Evolutionary conservation across 2,888 invertebrate species (phyloP).

Genomic region (Hipparchia semele): DNA sequence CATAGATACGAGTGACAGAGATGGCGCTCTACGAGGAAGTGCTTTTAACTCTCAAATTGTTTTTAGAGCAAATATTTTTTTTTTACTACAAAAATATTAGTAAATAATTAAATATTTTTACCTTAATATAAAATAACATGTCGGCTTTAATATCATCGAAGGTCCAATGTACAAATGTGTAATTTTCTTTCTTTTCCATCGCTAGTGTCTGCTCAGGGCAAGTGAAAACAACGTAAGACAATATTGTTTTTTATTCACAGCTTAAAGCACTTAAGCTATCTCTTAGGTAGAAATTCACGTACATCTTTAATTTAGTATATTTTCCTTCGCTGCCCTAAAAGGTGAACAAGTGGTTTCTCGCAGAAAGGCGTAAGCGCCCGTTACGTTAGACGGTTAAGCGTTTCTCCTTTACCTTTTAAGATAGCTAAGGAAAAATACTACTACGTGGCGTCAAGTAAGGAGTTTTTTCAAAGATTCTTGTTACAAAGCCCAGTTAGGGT

Average conservation of each 20-base stretch:
- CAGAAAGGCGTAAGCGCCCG: too few relatives aligned
- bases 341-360: background rate
- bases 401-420: background rate
- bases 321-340: background rate
- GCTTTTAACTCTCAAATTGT: too few relatives aligned
- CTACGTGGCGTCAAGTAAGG: too few relatives aligned
- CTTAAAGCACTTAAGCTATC: constrained; percentile 1
- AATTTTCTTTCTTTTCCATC: constrained; percentile 51
- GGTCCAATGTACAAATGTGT: constrained; percentile 72
- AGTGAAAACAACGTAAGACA: constrained; percentile 70
- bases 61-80: too few relatives aligned
- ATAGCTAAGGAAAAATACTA: background rate
- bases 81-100: too few relatives aligned
- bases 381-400: too few relatives aligned
- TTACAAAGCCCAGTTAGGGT: too few relatives aligned
- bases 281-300: background rate
- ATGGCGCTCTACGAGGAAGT: too few relatives aligned
- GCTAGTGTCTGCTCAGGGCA: constrained; percentile 73
- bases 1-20: too few relatives aligned
- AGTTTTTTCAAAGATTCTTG: too few relatives aligned
- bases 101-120: too few relatives aligned
- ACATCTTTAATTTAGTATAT: background rate
- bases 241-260: constrained; percentile 41
- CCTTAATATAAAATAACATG: constrained; percentile 10
- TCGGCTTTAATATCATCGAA: constrained; percentile 44